A percentile compares a stretch with the other conserved stretches of the same genome.
phyloP scores from a whole-genome alignment of 1,140 invertebrate genomes.

The Philopotamus ludificatus region DNA sequence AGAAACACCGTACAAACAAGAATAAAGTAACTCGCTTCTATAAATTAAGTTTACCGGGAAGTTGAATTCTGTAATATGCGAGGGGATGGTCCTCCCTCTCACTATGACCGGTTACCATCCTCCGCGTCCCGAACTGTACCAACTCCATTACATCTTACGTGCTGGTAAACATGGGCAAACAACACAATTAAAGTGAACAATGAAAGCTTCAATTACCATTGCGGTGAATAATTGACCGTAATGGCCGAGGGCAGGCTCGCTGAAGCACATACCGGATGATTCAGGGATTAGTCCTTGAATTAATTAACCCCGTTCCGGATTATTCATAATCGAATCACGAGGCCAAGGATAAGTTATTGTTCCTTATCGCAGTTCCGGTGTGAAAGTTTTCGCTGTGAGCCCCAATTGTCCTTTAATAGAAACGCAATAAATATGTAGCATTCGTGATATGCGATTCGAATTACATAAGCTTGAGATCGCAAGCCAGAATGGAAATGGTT shows the following conservation, averaged over 20 bases:
- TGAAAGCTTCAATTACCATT: background rate
- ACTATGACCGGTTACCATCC: background rate
- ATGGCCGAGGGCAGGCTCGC: background rate
- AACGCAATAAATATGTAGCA: no score
- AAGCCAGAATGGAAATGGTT: no score
- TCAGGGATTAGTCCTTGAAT: background rate
- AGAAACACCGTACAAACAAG: constrained; percentile 13
- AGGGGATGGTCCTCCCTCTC: no score
- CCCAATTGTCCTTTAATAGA: no score
- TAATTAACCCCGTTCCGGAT: background rate
- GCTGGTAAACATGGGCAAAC: background rate
- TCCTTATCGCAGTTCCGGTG: background rate
- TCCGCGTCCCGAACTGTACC: background rate
- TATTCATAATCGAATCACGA: background rate
- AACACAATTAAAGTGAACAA: constrained; percentile 23
- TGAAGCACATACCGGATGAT: background rate
- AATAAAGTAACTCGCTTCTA: constrained; percentile 11
- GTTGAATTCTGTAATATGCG: background rate
- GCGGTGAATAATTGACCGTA: background rate
- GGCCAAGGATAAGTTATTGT: background rate
- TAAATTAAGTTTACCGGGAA: constrained; percentile 5
- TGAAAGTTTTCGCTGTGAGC: background rate
- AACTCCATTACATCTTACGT: constrained; percentile 11
- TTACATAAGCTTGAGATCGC: no score
- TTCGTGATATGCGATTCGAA: no score